Percentiles rank a stretch among this genome's conserved stretches.
phyloP scores from a whole-genome alignment of 2,888 invertebrate genomes.

The Drosophila hamatofila region DNA sequence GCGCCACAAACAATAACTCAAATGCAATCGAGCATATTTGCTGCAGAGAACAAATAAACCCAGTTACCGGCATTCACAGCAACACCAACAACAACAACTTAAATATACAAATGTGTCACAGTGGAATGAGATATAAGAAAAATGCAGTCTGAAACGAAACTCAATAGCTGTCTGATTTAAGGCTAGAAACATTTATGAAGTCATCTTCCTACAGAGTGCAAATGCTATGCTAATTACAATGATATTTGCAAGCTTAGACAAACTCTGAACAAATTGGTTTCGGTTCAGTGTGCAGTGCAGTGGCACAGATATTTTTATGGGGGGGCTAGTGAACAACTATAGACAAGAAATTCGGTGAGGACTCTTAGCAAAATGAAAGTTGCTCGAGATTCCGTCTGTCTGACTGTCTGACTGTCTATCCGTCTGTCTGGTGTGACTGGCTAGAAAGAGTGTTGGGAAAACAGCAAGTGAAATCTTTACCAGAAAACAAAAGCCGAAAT shows the following conservation, averaged over 20 bases:
- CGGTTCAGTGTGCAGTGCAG: constrained; percentile 41
- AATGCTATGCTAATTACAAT: constrained; percentile 5
- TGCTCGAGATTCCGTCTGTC: constrained; percentile 16
- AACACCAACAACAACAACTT: constrained; percentile 8
- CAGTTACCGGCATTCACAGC: constrained; percentile 43
- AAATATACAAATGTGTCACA: constrained; percentile 35
- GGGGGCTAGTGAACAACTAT: constrained; percentile 27
- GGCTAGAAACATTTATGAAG: too few species aligned
- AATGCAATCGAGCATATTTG: constrained; percentile 80
- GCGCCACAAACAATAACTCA: constrained; percentile 74
- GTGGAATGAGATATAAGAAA: constrained; percentile 27
- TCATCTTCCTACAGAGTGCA: too few species aligned
- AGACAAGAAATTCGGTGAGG: constrained; percentile 64
- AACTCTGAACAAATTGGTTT: constrained; percentile 24
- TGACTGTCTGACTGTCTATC: not conserved
- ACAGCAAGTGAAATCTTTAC: constrained; percentile 76
- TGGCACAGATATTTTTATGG: constrained; percentile 22
- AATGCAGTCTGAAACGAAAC: not conserved
- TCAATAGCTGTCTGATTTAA: too few species aligned
- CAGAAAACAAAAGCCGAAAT: constrained; percentile 81
- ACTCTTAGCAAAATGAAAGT: constrained; percentile 57
- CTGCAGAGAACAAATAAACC: constrained; percentile 67
- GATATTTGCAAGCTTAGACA: not conserved
- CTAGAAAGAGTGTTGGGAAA: constrained; percentile 42
- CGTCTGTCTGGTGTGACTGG: constrained; percentile 3